Conservation (phyloP, 1,140 invertebrate genomes). For the Asbolus verrucosus region DNA sequence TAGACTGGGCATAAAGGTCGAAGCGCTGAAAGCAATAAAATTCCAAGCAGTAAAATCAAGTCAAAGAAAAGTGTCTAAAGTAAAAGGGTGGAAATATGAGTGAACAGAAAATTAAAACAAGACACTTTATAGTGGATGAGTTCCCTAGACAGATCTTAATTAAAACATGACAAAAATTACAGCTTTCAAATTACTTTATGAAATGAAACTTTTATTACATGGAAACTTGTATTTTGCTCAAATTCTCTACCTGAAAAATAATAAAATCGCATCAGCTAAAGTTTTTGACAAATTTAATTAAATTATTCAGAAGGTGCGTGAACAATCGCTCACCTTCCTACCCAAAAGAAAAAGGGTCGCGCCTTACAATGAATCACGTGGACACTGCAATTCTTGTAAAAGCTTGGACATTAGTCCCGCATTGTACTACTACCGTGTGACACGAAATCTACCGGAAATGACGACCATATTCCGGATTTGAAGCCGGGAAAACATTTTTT, state of each 20-base stretch:
- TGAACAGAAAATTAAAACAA: slow-evolving; percentile 56
- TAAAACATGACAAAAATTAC: slow-evolving; percentile 58
- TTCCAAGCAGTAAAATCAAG: slow-evolving; percentile 49
- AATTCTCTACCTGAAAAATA: slow-evolving; percentile 35
- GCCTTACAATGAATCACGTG: slow-evolving; percentile 58
- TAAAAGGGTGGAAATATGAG: slow-evolving; percentile 56
- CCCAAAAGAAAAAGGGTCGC: slow-evolving; percentile 36
- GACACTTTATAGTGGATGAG: slow-evolving; percentile 53
- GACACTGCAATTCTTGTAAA: slow-evolving; percentile 60
- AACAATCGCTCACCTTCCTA: neutral
- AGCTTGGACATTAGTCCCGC: slow-evolving; percentile 54
- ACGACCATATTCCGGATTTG: slow-evolving; percentile 57
- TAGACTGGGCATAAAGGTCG: slow-evolving; percentile 40
- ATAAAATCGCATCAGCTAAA: slow-evolving; percentile 4
- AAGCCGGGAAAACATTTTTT: slow-evolving; percentile 61
- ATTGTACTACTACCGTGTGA: slow-evolving; percentile 55
- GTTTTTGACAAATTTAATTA: slow-evolving; percentile 40
- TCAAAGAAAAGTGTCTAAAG: slow-evolving; percentile 54
- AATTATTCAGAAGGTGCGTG: slow-evolving; percentile 4
- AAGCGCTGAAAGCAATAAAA: slow-evolving; percentile 44
- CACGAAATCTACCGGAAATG: slow-evolving; percentile 61
- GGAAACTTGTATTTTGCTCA: slow-evolving; percentile 42
- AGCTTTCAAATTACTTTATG: slow-evolving; percentile 54
- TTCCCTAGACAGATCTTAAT: slow-evolving; percentile 55
- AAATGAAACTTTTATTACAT: slow-evolving; percentile 55